phyloP scores from a whole-genome alignment of 2,113 vertebrate species.

The Sula dactylatra region DNA sequence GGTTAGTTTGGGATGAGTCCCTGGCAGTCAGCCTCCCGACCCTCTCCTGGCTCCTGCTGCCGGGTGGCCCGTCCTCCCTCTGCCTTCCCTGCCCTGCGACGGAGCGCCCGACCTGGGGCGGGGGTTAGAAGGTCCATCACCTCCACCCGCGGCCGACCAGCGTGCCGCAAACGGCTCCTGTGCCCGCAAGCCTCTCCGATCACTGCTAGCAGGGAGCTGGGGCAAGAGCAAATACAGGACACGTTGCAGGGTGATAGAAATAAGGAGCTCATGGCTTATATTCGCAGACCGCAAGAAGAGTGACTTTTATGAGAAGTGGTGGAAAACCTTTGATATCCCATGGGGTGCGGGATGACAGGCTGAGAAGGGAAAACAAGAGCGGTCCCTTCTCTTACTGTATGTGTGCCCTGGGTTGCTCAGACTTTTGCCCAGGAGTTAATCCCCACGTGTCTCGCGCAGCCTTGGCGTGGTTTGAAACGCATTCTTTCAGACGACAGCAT shows the following conservation, averaged over 20 bases:
- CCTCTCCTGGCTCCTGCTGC: not conserved
- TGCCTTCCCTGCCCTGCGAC: not conserved
- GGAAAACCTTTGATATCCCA: not conserved
- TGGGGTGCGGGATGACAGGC: not conserved
- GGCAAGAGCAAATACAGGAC: not conserved
- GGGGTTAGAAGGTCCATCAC: not conserved
- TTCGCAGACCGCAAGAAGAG: not conserved
- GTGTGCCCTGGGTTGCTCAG: not conserved
- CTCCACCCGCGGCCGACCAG: rapidly evolving
- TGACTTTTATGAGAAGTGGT: too few relatives aligned
- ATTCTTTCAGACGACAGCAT: rapidly evolving
- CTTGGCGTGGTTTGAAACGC: not conserved
- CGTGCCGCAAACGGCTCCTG: not conserved
- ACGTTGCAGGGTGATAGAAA: not conserved
- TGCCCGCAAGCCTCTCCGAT: not conserved
- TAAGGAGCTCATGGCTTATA: not conserved
- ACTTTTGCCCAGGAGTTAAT: not conserved
- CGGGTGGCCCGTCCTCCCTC: not conserved
- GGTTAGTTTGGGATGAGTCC: not conserved
- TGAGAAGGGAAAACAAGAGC: not conserved
- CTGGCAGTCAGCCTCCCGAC: not conserved
- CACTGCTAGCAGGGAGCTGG: not conserved
- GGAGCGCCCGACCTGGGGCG: too few relatives aligned
- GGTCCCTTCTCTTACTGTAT: not conserved
- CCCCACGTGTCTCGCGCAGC: not conserved